Percentiles rank a stretch among this genome's conserved stretches.
Conservation (phyloP, 2,888 invertebrate genomes). For the Sthenelais limicola region DNA sequence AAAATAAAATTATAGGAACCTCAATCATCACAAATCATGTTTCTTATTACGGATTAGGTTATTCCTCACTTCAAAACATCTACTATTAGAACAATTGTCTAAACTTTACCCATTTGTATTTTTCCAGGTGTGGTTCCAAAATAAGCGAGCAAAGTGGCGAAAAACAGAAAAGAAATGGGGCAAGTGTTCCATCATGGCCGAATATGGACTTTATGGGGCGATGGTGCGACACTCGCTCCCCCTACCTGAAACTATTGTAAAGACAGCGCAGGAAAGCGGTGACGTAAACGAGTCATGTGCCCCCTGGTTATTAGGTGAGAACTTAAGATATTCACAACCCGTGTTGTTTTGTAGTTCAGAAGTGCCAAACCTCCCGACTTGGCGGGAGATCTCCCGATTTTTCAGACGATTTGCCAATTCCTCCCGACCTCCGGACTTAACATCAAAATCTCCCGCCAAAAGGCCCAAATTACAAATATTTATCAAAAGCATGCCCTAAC, state of each 20-base stretch:
- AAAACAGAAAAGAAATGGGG: conserved; percentile 99
- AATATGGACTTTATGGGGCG: conserved; percentile 99
- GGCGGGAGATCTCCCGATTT: no score
- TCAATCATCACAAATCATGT: no score
- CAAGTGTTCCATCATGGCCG: conserved; percentile 99
- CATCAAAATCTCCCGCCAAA: no score
- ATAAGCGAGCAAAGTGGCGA: conserved; percentile 98
- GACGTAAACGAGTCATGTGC: conserved; percentile 86
- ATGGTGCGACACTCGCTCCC: conserved; percentile 99
- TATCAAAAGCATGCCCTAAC: no score
- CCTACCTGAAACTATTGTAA: conserved; percentile 97
- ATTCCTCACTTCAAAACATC: no score
- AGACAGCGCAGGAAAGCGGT: conserved; percentile 86
- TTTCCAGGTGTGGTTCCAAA: conserved; percentile 98
- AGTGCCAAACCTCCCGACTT: no score
- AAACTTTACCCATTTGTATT: neutral
- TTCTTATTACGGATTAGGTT: no score
- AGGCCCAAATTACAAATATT: no score
- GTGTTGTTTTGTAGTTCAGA: neutral
- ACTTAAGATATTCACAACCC: neutral
- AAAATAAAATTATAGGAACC: no score
- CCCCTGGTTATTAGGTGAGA: conserved; percentile 97
- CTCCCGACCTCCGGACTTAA: no score
- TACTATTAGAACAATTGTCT: neutral
- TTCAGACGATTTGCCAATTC: no score